These are phyloP conservation scores for Acrobasis repandana DNA, from an alignment of 2,888 invertebrate species.

Conservation along the genomic window DNA sequence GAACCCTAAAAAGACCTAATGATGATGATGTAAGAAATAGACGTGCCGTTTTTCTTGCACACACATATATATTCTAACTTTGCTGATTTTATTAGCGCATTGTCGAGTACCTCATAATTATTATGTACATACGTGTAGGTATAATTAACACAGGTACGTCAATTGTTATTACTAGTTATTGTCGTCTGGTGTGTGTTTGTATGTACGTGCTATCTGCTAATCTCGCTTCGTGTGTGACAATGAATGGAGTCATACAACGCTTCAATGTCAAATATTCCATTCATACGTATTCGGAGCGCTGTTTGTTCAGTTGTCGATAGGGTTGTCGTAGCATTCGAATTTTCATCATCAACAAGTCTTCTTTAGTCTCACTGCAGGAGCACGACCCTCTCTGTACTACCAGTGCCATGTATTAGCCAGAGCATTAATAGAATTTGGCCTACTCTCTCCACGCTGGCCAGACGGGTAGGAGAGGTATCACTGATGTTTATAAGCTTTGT, in stretches of 20 bases:
- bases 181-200: constrained; percentile 2
- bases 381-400: no score
- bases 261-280: constrained; percentile 62
- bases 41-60: neutral
- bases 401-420: no score
- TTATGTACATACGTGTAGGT: constrained; percentile 1
- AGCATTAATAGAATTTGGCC: no score
- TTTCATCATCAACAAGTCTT: no score
- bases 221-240: constrained; percentile 3
- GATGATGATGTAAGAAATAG: no score
- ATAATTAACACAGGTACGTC: constrained; percentile 2
- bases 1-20: no score
- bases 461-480: no score
- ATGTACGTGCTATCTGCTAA: constrained; percentile 7
- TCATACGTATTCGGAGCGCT: constrained; percentile 42
- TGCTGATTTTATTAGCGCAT: neutral
- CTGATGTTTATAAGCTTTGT: no score
- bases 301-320: constrained; percentile 35
- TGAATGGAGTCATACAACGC: constrained; percentile 24
- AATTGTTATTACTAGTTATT: constrained; percentile 7
- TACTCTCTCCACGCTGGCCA: no score
- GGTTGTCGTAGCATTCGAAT: neutral
- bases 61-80: neutral
- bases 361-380: no score
- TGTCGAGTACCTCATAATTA: constrained; percentile 5